These are phyloP conservation scores for Lepidotrigona ventralis DNA, from an alignment of 1,140 invertebrate species.

Conservation along the genomic window DNA sequence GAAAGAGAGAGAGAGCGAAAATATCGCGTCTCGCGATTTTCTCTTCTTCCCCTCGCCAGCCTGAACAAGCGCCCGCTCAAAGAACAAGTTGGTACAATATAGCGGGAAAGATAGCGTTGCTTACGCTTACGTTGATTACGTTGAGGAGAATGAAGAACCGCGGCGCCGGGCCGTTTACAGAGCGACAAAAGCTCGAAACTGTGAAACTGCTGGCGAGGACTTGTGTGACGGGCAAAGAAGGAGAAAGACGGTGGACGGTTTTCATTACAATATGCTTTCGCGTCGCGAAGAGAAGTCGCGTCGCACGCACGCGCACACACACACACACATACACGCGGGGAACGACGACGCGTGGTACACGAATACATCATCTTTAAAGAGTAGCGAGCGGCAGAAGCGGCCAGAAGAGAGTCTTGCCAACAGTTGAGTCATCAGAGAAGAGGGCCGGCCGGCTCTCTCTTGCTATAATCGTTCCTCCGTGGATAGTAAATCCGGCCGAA, in stretches of 20 bases:
- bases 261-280: conserved; percentile 8
- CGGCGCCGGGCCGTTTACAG: not conserved
- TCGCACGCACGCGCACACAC: not conserved
- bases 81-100: conserved; percentile 10
- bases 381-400: not conserved
- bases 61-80: not conserved
- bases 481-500: conserved; percentile 51
- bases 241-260: not conserved
- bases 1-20: too few species aligned
- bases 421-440: conserved; percentile 48
- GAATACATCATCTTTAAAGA: conserved; percentile 47
- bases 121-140: not conserved
- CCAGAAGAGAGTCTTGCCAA: conserved; percentile 41
- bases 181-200: not conserved
- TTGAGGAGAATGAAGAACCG: not conserved
- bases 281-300: not conserved
- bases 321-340: not conserved
- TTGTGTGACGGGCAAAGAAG: not conserved
- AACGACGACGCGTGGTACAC: not conserved
- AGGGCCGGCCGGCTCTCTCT: conserved; percentile 31
- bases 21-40: not conserved
- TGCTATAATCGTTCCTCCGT: conserved; percentile 48
- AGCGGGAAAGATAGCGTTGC: not conserved
- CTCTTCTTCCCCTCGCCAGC: not conserved
- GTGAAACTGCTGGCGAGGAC: not conserved